Conservation (phyloP, 2,797 vertebrate species). For the Merluccius polli region DNA sequence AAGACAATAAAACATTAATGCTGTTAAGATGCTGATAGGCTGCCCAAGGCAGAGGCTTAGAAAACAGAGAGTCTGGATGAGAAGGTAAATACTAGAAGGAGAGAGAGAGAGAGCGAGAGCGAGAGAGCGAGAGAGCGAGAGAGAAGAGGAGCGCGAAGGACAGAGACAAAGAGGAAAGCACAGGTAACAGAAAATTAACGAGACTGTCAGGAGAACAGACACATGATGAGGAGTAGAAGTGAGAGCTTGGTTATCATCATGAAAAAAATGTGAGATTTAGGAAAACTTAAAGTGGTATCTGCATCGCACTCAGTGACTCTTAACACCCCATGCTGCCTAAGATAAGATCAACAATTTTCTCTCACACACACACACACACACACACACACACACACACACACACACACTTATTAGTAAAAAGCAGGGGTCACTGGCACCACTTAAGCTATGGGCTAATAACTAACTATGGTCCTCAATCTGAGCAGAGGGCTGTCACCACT, state of each 20-base stretch:
- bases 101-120: conserved; percentile 3
- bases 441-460: background rate
- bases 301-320: too few relatives aligned
- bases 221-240: too few relatives aligned
- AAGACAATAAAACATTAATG: conserved; percentile 8
- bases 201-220: too few relatives aligned
- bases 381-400: too few relatives aligned
- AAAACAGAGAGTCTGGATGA: conserved; percentile 18
- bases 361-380: too few relatives aligned
- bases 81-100: conserved; percentile 15
- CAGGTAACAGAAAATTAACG: too few relatives aligned
- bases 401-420: background rate
- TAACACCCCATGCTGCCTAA: background rate
- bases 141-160: background rate
- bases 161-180: too few relatives aligned
- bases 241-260: too few relatives aligned
- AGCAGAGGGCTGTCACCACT: conserved; percentile 17
- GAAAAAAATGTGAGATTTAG: too few relatives aligned
- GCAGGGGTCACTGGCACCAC: background rate
- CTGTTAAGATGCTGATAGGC: conserved; percentile 12
- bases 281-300: too few relatives aligned
- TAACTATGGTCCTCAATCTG: conserved; percentile 14
- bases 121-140: conserved; percentile 10
- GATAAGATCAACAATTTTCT: background rate
- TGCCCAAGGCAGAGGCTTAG: conserved; percentile 21